Base-by-base conservation (phyloP, 1,140 invertebrate genomes). In the Aradophagus sp. region DNA sequence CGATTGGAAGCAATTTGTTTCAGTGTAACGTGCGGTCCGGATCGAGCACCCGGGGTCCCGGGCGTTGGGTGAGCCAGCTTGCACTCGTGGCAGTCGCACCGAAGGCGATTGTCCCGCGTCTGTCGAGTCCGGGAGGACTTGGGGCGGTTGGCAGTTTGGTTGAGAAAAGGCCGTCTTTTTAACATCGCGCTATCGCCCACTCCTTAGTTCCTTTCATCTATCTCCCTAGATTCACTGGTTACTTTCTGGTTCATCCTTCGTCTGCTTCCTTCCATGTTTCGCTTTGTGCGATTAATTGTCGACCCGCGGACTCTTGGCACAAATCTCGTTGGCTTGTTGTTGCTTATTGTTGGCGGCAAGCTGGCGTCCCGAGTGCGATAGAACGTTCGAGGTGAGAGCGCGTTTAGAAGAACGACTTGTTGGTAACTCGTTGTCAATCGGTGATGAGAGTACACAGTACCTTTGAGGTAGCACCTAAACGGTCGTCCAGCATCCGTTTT, bases 61-160 rank as follows among this genome's bases (percentile, higher is more conserved):
- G n/a, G n/a, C n/a, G n/a, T n/a, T n/a, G n/a, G n/a, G n/a, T n/a
- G n/a, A n/a, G n/a, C n/a, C n/a, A n/a, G n/a, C n/a, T n/a, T n/a
- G n/a, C n/a, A n/a, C n/a, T n/a, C n/a, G n/a, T n/a, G n/a, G n/a
- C n/a, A n/a, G n/a, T n/a, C n/a, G n/a, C n/a, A n/a, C 34, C 17
- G 41, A 66, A 61, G 56, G 53, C 67, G 63, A 74, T 61, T 61
- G 63, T 73, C 59, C 50, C 48, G 31, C 56, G 36, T 39, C 50
- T 17, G 65, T 32, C 38, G 5, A 26, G 16, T 8, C 15, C 16
- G 42, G 17, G 74, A 76, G 71, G 61, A 75, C 71, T 77, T 61
- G 72, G 77, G 65, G 63, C 79, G 73, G 77, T n/a, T 83, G 80
- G 81, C 80, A 83, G 81, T 82, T 77, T 2, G 76, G 75, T 62